These are phyloP conservation scores for Pachyuromys duprasi DNA, from an alignment of 2,797 vertebrate species.

Conservation along the genomic window DNA sequence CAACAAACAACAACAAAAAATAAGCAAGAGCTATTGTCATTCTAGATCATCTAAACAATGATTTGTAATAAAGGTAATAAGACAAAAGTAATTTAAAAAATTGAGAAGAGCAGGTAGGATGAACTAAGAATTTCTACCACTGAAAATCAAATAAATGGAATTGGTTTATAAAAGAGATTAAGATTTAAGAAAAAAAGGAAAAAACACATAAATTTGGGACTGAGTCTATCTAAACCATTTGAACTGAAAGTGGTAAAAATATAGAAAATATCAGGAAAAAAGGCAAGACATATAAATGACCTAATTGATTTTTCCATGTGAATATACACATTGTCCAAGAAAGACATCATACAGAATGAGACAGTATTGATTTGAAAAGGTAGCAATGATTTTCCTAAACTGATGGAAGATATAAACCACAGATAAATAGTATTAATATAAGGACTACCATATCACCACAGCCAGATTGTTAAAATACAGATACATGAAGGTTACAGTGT, in stretches of 20 bases:
- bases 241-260: not conserved
- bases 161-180: not conserved
- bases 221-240: not conserved
- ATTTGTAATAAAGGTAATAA: not conserved
- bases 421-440: not conserved
- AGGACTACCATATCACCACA: not conserved
- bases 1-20: not conserved
- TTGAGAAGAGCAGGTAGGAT: not conserved
- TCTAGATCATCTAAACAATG: not conserved
- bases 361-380: not conserved
- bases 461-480: not conserved
- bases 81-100: not conserved
- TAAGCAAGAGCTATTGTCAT: not conserved
- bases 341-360: not conserved
- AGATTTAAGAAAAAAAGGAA: not conserved
- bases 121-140: not conserved
- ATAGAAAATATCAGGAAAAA: not conserved
- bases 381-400: not conserved
- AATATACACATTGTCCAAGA: not conserved
- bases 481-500: not conserved
- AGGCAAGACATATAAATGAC: not conserved
- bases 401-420: not conserved
- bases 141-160: slow-evolving; percentile 1
- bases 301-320: not conserved
- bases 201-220: not conserved